These are phyloP conservation scores for Quadroppia sp. DNA, from an alignment of 2,888 invertebrate species.

Conservation along the genomic window DNA sequence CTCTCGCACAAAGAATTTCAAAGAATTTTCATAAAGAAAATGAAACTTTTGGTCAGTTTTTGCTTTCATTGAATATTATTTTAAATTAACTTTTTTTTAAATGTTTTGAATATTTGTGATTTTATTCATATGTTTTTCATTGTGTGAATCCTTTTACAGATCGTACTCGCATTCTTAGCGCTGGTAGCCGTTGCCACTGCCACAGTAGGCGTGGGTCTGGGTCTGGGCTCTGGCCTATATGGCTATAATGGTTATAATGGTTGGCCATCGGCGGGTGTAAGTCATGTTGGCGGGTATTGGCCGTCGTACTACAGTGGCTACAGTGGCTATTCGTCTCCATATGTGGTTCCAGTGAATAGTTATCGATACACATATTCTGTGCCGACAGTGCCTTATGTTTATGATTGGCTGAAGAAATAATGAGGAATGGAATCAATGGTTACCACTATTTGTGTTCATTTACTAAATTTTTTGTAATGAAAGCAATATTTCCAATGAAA, in stretches of 20 bases:
- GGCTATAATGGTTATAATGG: neutral
- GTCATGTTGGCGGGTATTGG: neutral
- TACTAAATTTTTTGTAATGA: neutral
- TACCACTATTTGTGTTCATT: neutral
- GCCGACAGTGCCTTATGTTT: neutral
- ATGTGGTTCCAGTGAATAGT: constrained; percentile 1
- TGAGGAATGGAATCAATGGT: neutral
- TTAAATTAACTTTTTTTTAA: neutral
- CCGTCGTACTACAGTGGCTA: neutral
- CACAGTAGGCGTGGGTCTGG: neutral
- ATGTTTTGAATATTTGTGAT: neutral
- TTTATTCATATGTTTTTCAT: neutral
- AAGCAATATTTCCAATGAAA: neutral
- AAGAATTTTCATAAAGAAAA: neutral
- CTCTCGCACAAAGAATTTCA: neutral
- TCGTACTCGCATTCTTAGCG: neutral
- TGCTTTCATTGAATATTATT: neutral
- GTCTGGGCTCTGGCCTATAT: neutral
- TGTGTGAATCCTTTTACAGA: constrained; percentile 2
- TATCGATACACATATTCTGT: neutral
- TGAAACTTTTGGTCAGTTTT: constrained; percentile 26
- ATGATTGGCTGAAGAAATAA: constrained; percentile 30
- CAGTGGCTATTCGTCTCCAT: neutral
- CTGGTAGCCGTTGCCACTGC: neutral
- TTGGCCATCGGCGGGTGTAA: neutral